Evolutionary conservation across 2,797 vertebrate genomes (phyloP).

Genomic region (Argya squamiceps): DNA sequence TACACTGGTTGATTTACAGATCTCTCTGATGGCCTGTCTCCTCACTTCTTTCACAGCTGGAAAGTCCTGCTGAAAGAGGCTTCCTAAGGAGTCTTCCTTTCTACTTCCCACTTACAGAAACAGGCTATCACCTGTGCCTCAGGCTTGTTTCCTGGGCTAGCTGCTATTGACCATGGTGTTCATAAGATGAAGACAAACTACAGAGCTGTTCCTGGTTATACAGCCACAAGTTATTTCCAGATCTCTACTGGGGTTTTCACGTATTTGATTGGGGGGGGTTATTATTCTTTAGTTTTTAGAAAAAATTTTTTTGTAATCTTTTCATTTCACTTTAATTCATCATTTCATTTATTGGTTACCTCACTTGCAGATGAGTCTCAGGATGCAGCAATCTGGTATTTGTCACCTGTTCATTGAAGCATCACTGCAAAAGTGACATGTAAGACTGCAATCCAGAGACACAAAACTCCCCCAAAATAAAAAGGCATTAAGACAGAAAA

Average conservation of each 20-base stretch:
- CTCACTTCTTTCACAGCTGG: background rate
- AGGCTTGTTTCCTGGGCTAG: background rate
- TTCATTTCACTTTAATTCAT: background rate
- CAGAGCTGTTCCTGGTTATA: background rate
- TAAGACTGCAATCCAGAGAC: background rate
- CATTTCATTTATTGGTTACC: background rate
- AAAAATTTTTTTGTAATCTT: background rate
- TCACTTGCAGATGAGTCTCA: background rate
- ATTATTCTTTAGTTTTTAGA: background rate
- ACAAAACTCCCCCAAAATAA: background rate
- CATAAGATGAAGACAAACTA: background rate
- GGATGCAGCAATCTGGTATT: background rate
- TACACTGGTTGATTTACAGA: background rate
- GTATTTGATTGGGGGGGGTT: rapidly evolving
- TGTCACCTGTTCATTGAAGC: background rate
- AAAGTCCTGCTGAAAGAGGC: background rate
- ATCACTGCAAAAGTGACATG: background rate
- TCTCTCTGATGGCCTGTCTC: background rate
- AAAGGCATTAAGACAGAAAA: background rate
- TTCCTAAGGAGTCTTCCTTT: background rate
- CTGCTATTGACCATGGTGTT: background rate
- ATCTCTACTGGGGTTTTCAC: background rate
- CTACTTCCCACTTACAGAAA: background rate
- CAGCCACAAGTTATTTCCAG: background rate
- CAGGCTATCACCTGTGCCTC: background rate